Evolutionary conservation across 2,797 vertebrate species (phyloP).

Genomic region (Heliangelus exortis): DNA sequence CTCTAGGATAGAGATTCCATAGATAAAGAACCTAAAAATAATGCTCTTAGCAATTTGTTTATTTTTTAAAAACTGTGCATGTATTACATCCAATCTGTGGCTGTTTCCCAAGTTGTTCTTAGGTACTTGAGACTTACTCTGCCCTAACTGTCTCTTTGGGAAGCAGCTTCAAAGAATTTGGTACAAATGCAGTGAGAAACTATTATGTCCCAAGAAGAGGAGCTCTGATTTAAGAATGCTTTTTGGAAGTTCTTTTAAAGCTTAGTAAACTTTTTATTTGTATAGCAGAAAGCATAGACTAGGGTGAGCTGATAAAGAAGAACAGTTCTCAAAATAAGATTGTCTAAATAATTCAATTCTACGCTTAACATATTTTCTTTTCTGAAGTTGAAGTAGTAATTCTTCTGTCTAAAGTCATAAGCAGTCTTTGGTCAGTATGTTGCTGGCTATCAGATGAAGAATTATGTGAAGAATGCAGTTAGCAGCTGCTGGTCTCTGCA

Average conservation of each 20-base stretch:
- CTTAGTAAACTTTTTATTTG: neutral
- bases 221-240: neutral
- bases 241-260: neutral
- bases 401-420: neutral
- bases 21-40: neutral
- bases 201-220: neutral
- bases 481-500: neutral
- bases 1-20: neutral
- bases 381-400: neutral
- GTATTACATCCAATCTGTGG: neutral
- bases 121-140: neutral
- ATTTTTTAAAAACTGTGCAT: neutral
- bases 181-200: neutral
- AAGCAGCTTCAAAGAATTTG: neutral
- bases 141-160: neutral
- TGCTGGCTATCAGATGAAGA: neutral
- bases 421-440: neutral
- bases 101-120: neutral
- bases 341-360: neutral
- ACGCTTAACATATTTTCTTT: neutral
- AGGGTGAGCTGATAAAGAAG: neutral
- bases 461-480: constrained; percentile 7
- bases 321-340: neutral
- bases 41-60: neutral
- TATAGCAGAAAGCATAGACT: neutral